Conservation (phyloP, 1,140 invertebrate species). For the Amphibalanus amphitrite region DNA sequence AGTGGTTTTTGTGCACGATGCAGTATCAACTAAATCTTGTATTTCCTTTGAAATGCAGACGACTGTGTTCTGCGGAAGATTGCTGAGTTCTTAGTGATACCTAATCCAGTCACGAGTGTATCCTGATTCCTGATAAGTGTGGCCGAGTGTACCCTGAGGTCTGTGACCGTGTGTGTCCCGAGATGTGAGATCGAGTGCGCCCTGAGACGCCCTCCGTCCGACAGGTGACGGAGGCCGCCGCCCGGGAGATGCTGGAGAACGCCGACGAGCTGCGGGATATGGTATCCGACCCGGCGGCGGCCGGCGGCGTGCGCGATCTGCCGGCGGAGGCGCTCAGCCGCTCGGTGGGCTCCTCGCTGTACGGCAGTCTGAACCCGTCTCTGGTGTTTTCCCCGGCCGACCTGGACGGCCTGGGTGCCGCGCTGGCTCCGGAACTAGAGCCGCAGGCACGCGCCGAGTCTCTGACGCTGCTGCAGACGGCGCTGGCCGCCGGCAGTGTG, state of each 20-base stretch:
- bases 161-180: too few species aligned
- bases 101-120: too few species aligned
- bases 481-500: background rate
- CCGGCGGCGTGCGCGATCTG: background rate
- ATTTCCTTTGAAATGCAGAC: too few species aligned
- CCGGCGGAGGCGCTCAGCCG: background rate
- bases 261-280: background rate
- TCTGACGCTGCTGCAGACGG: background rate
- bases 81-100: too few species aligned
- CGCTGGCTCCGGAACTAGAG: background rate
- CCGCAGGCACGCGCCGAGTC: background rate
- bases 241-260: background rate
- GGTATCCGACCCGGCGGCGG: background rate
- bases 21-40: too few species aligned
- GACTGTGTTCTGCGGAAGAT: too few species aligned
- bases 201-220: too few species aligned
- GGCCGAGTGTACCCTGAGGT: too few species aligned
- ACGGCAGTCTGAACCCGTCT: slow-evolving; percentile 1
- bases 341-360: background rate
- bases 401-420: background rate
- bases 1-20: too few species aligned
- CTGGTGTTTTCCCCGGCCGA: background rate
- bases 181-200: too few species aligned
- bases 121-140: too few species aligned
- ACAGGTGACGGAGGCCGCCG: background rate